Evolutionary conservation across 2,113 vertebrate genomes (phyloP).

Genomic region (Elephas maximus): DNA sequence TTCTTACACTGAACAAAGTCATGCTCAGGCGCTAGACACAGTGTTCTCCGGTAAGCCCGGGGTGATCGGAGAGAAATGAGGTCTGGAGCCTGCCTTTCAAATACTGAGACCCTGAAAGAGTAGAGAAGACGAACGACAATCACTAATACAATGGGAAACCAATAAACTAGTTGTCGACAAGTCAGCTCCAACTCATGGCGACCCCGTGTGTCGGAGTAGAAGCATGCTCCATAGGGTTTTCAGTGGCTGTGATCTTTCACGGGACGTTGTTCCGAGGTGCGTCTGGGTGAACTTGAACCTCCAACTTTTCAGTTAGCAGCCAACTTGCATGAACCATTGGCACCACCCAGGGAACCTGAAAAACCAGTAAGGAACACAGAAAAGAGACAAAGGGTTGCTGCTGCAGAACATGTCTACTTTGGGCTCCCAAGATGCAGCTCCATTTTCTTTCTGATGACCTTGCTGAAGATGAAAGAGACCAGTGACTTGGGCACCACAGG

Average conservation of each 20-base stretch:
- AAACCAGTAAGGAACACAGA: background rate
- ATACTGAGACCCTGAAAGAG: background rate
- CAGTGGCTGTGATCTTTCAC: no score
- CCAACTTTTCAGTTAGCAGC: no score
- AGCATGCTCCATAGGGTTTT: no score
- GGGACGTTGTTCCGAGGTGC: no score
- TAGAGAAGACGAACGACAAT: background rate
- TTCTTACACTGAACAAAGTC: background rate
- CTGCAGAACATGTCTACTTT: accelerated
- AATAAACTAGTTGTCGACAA: no score
- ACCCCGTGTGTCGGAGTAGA: no score
- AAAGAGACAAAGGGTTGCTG: background rate
- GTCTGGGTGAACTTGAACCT: no score
- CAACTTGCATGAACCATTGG: no score
- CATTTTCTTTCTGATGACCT: background rate
- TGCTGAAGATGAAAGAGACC: background rate
- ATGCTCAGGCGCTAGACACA: background rate
- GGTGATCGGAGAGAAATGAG: background rate
- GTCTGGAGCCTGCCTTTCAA: background rate
- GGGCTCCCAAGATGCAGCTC: background rate
- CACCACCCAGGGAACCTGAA: no score
- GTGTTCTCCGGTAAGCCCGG: background rate
- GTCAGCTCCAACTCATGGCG: no score
- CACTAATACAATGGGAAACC: background rate
- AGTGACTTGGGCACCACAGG: background rate